Base-by-base conservation (phyloP, 2,888 invertebrate species). In the Hecatera dysodea region DNA sequence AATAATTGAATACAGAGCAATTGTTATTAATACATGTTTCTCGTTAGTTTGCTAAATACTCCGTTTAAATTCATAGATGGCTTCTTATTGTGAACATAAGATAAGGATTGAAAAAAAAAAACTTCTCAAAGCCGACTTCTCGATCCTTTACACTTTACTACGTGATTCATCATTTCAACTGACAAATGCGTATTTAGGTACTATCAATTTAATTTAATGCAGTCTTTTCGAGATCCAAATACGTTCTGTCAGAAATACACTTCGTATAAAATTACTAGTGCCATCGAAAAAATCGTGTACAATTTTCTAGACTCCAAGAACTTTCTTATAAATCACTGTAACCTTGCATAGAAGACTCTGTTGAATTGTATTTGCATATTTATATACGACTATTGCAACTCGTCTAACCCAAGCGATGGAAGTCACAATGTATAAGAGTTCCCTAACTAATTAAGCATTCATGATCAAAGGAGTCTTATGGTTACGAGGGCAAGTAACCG, bases 321-420 rank as follows among this genome's bases (percentile, higher is more conserved):
- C 7, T 0, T 55, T 48, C 61, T 55, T 42, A 8, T 27, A 52
- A 62, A 60, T 53, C 29, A 5, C 15, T 48, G 22, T 17, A 27
- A 7, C 0, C 17, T 84, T 70, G 44, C 80, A 87, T 88, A 87
- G 83, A 88, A 84, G 78, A 78, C 78, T 84, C 71, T 85, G 83
- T 81, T 86, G 87, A 91, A 91, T 89, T 86, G 87, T 84, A 90
- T 90, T 89, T 88, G 84, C 89, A 90, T 90, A 84, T 72, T 75
- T 79, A 84, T 82, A 73, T 84, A 81, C 67, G 42, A 78, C 78
- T 72, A 78, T 72, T 84, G 80, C 83, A 84, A 81, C 82, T 86
- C 85, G 83, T 81, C 81, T 86, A 82, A 87, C 70, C 66, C 61
- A 52, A 72, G 72, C 72, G 69, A 77, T 69, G 79, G 83, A 55